Conservation (phyloP, 2,888 invertebrate genomes). For the Lymantria dispar region DNA sequence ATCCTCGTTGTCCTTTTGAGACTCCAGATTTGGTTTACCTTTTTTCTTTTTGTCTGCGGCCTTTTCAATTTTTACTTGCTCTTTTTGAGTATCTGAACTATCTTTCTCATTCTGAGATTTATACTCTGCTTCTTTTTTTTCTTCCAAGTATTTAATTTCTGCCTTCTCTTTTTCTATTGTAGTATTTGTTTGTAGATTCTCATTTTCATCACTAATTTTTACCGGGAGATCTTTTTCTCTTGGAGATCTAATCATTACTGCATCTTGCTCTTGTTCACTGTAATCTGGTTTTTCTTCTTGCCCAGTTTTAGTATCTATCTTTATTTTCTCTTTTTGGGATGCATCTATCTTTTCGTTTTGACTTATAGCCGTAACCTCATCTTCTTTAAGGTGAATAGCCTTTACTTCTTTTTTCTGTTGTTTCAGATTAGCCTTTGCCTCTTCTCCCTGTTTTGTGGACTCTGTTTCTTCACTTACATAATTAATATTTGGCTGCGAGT, state of each 20-base stretch:
- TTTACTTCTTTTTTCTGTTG: background rate
- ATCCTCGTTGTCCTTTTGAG: too few relatives aligned
- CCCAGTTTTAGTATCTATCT: background rate
- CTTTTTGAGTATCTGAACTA: too few relatives aligned
- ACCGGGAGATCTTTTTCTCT: background rate
- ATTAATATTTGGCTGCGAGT: background rate
- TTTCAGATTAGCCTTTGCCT: slow-evolving; percentile 2
- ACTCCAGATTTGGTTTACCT: too few relatives aligned
- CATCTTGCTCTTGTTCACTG: background rate
- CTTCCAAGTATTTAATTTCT: background rate
- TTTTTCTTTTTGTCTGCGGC: background rate
- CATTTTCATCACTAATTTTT: background rate
- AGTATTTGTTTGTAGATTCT: too few relatives aligned
- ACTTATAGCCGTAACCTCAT: background rate
- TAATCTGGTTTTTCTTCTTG: background rate
- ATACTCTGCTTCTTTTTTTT: background rate
- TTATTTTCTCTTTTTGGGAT: background rate
- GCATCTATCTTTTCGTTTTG: background rate
- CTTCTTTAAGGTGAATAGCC: background rate
- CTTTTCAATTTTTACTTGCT: too few relatives aligned
- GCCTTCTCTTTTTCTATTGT: background rate
- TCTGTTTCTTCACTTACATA: background rate
- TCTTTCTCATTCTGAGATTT: too few relatives aligned
- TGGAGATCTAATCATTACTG: background rate
- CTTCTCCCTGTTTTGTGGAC: background rate